Percentiles rank a stretch among this genome's conserved stretches.
These are phyloP conservation scores for Hoplodrina ambigua DNA, from an alignment of 2,888 invertebrate genomes.

Conservation along the genomic window DNA sequence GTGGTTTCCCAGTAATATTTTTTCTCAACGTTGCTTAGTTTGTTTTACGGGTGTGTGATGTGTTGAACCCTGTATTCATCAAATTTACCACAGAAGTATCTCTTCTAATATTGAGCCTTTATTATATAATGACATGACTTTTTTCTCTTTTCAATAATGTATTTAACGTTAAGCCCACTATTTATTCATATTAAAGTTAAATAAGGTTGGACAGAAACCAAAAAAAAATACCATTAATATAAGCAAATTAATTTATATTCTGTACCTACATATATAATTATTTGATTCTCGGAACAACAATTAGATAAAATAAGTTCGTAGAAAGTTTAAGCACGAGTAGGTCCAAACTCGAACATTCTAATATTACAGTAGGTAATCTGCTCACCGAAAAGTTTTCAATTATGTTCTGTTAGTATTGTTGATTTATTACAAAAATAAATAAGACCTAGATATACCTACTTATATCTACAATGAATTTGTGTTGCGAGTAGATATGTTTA, in stretches of 20 bases:
- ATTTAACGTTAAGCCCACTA: background rate
- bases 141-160: too few relatives aligned
- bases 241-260: background rate
- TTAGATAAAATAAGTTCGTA: constrained; percentile 2
- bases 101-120: too few relatives aligned
- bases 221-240: background rate
- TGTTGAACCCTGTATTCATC: too few relatives aligned
- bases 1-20: too few relatives aligned
- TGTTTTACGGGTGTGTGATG: too few relatives aligned
- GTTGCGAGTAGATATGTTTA: constrained; percentile 21
- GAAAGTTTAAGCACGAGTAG: background rate
- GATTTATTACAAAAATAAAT: constrained; percentile 21
- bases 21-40: too few relatives aligned
- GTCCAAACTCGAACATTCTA: background rate
- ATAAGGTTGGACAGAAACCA: background rate
- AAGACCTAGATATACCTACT: background rate
- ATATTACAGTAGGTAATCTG: background rate
- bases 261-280: background rate
- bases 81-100: too few relatives aligned
- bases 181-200: background rate
- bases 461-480: background rate
- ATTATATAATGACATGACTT: too few relatives aligned
- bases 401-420: constrained; percentile 4
- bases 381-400: constrained; percentile 4
- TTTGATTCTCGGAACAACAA: constrained; percentile 4